phyloP scores from a whole-genome alignment of 2,797 vertebrate species.

The Propithecus perrieri region DNA sequence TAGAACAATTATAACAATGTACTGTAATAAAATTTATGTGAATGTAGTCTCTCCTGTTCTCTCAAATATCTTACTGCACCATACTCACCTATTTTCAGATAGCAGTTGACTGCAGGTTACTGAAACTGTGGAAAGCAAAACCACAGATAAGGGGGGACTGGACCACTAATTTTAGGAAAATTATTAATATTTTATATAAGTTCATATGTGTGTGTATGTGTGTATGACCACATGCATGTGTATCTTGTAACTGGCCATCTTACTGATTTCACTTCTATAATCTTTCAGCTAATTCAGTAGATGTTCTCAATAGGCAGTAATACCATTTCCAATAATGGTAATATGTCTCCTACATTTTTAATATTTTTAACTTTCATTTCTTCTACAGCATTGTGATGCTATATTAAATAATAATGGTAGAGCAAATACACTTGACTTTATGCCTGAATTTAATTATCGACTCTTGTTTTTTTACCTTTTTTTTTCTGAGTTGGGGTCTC shows the following conservation, averaged over 20 bases:
- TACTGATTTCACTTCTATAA: not conserved
- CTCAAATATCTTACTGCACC: not conserved
- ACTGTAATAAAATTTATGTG: not conserved
- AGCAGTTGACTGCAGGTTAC: not conserved
- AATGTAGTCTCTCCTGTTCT: not conserved
- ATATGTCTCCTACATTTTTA: not conserved
- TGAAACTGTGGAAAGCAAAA: not conserved
- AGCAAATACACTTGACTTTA: not conserved
- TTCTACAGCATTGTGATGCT: not conserved
- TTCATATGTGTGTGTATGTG: not conserved
- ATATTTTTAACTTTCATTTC: conserved; percentile 8
- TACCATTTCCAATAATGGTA: not conserved
- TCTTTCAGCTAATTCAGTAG: not conserved
- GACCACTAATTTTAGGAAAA: not conserved
- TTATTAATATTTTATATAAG: not conserved
- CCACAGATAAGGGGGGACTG: not conserved
- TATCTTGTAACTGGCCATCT: not conserved
- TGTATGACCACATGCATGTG: not conserved
- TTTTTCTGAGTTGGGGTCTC: not conserved
- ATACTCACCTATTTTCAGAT: not conserved
- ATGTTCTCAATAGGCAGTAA: not conserved
- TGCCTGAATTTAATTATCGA: not conserved
- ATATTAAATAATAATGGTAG: not conserved
- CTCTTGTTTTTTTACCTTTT: not conserved
- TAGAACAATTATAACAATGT: not conserved